These are phyloP conservation scores for Crocidura indochinensis DNA, from an alignment of 2,797 vertebrate genomes.

Conservation along the genomic window DNA sequence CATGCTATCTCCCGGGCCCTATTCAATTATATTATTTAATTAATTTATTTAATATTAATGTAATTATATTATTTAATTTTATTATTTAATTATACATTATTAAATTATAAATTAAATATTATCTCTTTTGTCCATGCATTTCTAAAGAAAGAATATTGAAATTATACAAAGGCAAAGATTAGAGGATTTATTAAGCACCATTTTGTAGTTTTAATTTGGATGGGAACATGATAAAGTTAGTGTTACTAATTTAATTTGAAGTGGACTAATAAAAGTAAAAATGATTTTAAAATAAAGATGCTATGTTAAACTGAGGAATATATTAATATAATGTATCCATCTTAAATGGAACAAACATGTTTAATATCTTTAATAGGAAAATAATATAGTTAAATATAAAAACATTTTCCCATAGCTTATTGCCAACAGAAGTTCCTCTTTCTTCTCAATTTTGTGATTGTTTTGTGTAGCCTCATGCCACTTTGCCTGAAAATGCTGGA, in stretches of 20 bases:
- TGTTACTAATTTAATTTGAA: background rate
- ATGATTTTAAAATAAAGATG: background rate
- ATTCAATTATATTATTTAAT: no score
- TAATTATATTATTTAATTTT: no score
- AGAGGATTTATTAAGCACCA: background rate
- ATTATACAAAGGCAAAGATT: background rate
- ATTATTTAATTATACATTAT: no score
- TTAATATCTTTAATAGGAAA: background rate
- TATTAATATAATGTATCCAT: background rate
- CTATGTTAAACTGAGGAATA: background rate
- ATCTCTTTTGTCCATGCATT: background rate
- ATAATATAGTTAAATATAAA: background rate
- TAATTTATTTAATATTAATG: no score
- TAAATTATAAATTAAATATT: no score
- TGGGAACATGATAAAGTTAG: background rate
- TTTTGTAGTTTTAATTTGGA: background rate
- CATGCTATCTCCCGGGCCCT: no score
- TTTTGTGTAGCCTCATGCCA: accelerated
- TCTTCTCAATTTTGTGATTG: background rate
- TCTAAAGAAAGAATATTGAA: background rate
- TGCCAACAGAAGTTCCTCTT: background rate
- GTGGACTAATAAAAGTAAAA: background rate
- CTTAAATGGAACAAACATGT: background rate
- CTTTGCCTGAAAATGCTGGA: no score
- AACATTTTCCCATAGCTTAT: background rate